These are phyloP conservation scores for Myocastor coypus DNA, from an alignment of 2,113 vertebrate species.

Conservation along the genomic window DNA sequence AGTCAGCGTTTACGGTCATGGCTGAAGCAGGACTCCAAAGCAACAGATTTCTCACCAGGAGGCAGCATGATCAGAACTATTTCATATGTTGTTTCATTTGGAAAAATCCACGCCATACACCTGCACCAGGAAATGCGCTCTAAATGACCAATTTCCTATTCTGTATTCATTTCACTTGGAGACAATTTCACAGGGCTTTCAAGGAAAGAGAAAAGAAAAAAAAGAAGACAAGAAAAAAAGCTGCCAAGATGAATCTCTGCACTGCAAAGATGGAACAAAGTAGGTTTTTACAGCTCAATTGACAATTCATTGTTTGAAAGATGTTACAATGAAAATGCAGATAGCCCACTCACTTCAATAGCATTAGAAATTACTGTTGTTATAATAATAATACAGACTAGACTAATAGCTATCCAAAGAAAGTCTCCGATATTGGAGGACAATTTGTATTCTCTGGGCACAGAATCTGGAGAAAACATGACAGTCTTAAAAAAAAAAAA, in stretches of 20 bases:
- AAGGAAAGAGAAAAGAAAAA: conserved; percentile 55
- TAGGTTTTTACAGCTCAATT: conserved; percentile 70
- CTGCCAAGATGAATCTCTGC: conserved; percentile 64
- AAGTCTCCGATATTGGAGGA: conserved; percentile 57
- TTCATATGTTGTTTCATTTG: background rate
- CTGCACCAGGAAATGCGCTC: conserved; percentile 42
- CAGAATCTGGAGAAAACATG: conserved; percentile 68
- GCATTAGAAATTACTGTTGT: conserved; percentile 76
- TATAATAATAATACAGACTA: conserved; percentile 73
- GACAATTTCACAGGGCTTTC: conserved; percentile 68
- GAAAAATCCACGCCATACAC: conserved; percentile 44
- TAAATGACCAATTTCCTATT: conserved; percentile 53
- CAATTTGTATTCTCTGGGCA: conserved; percentile 79
- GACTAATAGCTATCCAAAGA: conserved; percentile 74
- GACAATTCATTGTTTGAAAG: conserved; percentile 68
- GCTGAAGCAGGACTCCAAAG: conserved; percentile 19
- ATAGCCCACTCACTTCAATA: conserved; percentile 60
- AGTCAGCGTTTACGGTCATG: background rate
- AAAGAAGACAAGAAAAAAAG: conserved; percentile 36
- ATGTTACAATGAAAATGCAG: conserved; percentile 71
- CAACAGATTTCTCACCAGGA: background rate
- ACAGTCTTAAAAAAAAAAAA: conserved; percentile 68
- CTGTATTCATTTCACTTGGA: conserved; percentile 72
- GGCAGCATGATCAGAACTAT: background rate
- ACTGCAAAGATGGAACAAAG: conserved; percentile 51